Percentiles rank a stretch among this genome's conserved stretches.
These are phyloP conservation scores for Parotocinclus haroldoi DNA, from an alignment of 2,797 vertebrate species.

Conservation along the genomic window DNA sequence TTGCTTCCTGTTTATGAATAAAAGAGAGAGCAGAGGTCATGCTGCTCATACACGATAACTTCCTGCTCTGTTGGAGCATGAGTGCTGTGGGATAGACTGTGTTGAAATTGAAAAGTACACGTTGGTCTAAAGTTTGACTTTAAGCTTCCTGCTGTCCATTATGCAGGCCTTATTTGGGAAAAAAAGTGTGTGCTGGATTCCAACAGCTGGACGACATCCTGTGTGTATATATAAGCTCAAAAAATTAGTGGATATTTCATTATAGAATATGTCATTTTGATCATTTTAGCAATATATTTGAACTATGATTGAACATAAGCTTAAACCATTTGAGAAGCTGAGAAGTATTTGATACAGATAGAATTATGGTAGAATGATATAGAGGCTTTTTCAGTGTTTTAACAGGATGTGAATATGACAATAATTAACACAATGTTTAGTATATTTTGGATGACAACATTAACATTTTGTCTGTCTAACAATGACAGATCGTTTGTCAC, in stretches of 20 bases:
- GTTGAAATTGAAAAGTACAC: constrained; percentile 30
- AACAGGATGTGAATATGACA: no score
- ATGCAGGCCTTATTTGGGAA: constrained; percentile 11
- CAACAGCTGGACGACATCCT: constrained; percentile 31
- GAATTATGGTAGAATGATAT: no score
- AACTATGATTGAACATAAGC: constrained; percentile 1
- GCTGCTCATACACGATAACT: constrained; percentile 40
- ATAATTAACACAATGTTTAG: no score
- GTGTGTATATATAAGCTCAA: constrained; percentile 5
- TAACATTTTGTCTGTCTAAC: no score
- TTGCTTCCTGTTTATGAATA: constrained; percentile 43
- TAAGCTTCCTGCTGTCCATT: constrained; percentile 16
- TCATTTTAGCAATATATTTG: no score
- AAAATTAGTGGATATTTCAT: no score
- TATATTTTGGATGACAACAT: no score
- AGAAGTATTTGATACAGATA: no score
- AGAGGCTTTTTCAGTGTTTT: no score
- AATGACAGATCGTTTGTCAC: no score
- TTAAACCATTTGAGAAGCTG: no score
- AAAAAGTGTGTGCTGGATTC: constrained; percentile 15
- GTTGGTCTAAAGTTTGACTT: constrained; percentile 17
- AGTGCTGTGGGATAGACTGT: constrained; percentile 34
- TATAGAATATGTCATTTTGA: no score
- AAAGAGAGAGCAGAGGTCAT: constrained; percentile 33
- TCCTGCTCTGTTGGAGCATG: constrained; percentile 38